Evolutionary conservation across 2,797 vertebrate genomes (phyloP), one percentile per base, ranked within the genome.

Genomic region (Enteromius treurensis): DNA sequence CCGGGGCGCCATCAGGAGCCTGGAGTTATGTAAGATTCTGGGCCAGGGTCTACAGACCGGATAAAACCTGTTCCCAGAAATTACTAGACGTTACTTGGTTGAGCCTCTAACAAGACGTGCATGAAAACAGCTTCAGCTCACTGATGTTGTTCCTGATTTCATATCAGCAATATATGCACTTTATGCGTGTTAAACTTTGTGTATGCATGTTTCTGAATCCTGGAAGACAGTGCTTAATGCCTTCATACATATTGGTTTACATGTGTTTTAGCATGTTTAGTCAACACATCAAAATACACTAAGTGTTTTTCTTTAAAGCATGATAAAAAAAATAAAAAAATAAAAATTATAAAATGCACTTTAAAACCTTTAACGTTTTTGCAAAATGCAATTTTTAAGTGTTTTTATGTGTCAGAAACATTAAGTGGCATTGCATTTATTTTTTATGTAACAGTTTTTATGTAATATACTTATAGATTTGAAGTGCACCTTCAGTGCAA

Each of bases 21-120:
- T 87, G 87, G 90, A 87, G 93, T 95, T 94, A 94, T 93, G 93
- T 94, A 94, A 94, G 93, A 94, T 91, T 93, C 91, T 91, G 91
- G 91, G 90, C 88, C 89, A 91, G 91, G 91, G 92, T 93, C 86
- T 80, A 14, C 84, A 90, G 88, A 89, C 40, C 60, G 83, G 90
- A 83, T 51, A 17, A 51, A 51, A 53, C 21, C 14, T 0, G 9
- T 11, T 58, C 70, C 17, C 68, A 21, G 29, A 65, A 64, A 65
- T 51, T 19, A 81, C 26, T 14, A 34, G 23, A 53, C 26, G 70
- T 29, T 81, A 51, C 74, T 74, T 74, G 71, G 45, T 55, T 4
- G 14, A 81, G 69, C 40, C 79, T 73, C 19, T 9, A 45, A 42
- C 42, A 4, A 26, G 29, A 64, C 9, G 17, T n/a, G 14, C 29